phyloP scores from a whole-genome alignment of 2,113 vertebrate genomes.

The Cacatua alba region DNA sequence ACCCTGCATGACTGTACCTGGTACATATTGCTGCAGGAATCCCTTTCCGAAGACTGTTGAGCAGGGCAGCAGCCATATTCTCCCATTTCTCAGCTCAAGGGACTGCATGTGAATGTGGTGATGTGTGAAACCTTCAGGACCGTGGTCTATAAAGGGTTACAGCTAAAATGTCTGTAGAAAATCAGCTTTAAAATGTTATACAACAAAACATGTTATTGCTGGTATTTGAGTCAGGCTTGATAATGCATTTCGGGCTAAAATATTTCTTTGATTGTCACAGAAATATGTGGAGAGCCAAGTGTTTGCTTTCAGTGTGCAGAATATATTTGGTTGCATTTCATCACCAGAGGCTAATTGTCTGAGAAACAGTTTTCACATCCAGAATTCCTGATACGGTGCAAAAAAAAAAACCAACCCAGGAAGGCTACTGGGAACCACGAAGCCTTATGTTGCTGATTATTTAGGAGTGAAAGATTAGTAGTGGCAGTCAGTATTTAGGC shows the following conservation, averaged over 20 bases:
- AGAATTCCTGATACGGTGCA: constrained; percentile 36
- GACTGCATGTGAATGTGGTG: neutral
- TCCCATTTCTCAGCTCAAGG: neutral
- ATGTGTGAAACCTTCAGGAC: neutral
- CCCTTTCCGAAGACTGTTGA: neutral
- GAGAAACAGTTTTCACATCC: constrained; percentile 63
- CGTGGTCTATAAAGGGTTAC: constrained; percentile 63
- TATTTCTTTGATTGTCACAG: constrained; percentile 80
- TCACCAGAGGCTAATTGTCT: constrained; percentile 75
- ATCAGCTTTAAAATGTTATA: constrained; percentile 78
- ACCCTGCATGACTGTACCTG: neutral
- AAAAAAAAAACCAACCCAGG: neutral
- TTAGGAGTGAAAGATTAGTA: constrained; percentile 65
- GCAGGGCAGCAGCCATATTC: neutral
- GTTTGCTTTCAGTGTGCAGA: constrained; percentile 65
- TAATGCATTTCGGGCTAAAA: constrained; percentile 79
- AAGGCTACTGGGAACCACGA: neutral
- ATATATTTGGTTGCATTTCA: constrained; percentile 66
- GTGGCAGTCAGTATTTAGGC: constrained; percentile 27
- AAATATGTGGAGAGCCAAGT: constrained; percentile 69
- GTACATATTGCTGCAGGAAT: neutral
- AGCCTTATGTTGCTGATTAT: constrained; percentile 31
- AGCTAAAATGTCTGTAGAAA: constrained; percentile 63
- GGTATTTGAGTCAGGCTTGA: constrained; percentile 74
- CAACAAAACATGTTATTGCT: constrained; percentile 77